phyloP scores from a whole-genome alignment of 2,797 vertebrate species.

The Myotis daubentonii region DNA sequence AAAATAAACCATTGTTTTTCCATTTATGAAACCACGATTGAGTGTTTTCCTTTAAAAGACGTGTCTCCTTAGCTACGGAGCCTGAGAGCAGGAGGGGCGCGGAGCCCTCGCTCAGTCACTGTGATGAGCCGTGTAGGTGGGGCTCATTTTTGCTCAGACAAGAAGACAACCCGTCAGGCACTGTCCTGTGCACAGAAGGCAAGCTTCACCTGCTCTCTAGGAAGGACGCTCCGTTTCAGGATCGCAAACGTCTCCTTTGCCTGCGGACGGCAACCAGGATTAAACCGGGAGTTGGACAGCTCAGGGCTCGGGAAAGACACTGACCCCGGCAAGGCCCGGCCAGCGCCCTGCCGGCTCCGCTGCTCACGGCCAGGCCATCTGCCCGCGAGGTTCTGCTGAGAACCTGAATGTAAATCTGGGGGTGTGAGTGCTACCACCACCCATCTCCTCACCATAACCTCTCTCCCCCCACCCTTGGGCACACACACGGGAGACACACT shows the following conservation, averaged over 20 bases:
- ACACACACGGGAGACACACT: not conserved
- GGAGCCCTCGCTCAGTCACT: not conserved
- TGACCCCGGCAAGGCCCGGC: accelerated
- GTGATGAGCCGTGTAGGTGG: not conserved
- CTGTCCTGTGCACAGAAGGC: not conserved
- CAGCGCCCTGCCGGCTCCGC: accelerated
- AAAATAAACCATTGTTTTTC: not conserved
- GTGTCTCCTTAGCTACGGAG: not conserved
- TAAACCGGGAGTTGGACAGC: not conserved
- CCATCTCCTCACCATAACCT: not conserved
- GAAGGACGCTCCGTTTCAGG: not conserved
- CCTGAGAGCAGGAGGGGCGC: not conserved
- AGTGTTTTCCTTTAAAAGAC: slow-evolving; percentile 2
- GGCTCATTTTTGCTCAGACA: not conserved
- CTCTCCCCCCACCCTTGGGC: not conserved
- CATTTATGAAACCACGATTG: slow-evolving; percentile 3
- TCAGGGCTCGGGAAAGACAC: not conserved
- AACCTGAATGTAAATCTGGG: not conserved
- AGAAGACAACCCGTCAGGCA: not conserved
- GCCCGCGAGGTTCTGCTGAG: not conserved
- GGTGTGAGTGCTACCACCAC: too few species aligned
- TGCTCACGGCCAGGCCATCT: accelerated
- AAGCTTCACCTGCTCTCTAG: not conserved
- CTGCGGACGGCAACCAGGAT: not conserved
- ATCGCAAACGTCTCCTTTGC: not conserved